Evolutionary conservation across 1,140 invertebrate genomes (phyloP).

Genomic region (Calosoma granatense): DNA sequence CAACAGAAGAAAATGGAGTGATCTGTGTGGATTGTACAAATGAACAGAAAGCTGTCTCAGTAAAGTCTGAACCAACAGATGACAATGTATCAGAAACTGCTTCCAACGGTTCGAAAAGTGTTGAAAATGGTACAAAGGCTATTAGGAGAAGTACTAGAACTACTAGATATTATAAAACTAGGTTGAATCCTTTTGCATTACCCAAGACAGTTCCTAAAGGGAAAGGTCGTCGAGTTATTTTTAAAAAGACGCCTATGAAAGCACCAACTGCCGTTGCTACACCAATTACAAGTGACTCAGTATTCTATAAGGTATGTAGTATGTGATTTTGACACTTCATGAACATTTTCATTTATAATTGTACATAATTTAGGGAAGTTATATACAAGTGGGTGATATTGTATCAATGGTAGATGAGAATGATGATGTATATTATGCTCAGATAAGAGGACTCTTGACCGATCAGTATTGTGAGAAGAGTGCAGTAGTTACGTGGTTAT

Average conservation of each 20-base stretch:
- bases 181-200: slow-evolving; percentile 28
- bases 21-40: slow-evolving; percentile 49
- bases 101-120: slow-evolving; percentile 19
- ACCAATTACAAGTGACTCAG: slow-evolving; percentile 65
- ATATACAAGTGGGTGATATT: slow-evolving; percentile 85
- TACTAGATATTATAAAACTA: slow-evolving; percentile 44
- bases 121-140: slow-evolving; percentile 32
- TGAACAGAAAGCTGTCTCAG: slow-evolving; percentile 30
- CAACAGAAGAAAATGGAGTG: slow-evolving; percentile 46
- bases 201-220: slow-evolving; percentile 48
- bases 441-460: slow-evolving; percentile 78
- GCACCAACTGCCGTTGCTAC: slow-evolving; percentile 69
- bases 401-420: slow-evolving; percentile 74
- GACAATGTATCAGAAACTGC: slow-evolving; percentile 32
- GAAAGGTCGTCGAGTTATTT: slow-evolving; percentile 64
- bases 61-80: slow-evolving; percentile 25
- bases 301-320: slow-evolving; percentile 65
- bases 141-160: slow-evolving; percentile 43
- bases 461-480: slow-evolving; percentile 92
- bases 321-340: not conserved
- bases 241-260: slow-evolving; percentile 72
- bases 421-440: slow-evolving; percentile 75
- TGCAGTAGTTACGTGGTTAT: slow-evolving; percentile 84
- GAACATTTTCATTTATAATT: not conserved
- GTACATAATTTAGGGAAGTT: slow-evolving; percentile 47